A percentile compares a stretch with the other conserved stretches of the same genome.
Evolutionary conservation across 2,888 invertebrate genomes (phyloP).

Genomic region (Tribolium freemani): DNA sequence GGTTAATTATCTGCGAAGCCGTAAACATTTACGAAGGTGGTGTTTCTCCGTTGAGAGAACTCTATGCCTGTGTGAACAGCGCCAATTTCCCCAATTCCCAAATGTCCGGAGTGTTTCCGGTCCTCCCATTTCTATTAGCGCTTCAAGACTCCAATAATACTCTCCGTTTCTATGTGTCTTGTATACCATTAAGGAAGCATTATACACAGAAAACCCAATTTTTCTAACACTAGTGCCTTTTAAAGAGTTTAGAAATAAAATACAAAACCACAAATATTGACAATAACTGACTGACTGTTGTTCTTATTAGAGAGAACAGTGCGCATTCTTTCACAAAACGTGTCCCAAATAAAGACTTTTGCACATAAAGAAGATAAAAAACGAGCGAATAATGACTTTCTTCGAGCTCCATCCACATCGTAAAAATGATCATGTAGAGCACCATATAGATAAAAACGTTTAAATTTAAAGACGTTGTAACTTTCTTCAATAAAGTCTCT

Average conservation of each 20-base stretch:
- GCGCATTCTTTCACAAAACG: no score
- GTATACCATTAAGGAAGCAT: conserved; percentile 15
- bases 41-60: conserved; percentile 34
- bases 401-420: not conserved
- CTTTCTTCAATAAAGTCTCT: not conserved
- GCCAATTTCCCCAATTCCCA: conserved; percentile 51
- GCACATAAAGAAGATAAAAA: not conserved
- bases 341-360: no score
- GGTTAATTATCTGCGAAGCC: conserved; percentile 49
- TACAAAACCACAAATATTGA: no score
- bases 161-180: conserved; percentile 18
- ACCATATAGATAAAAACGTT: not conserved
- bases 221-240: not conserved
- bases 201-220: not conserved
- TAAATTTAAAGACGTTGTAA: not conserved
- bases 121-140: conserved; percentile 53
- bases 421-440: not conserved
- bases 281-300: no score
- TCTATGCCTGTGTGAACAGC: conserved; percentile 44
- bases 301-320: no score
- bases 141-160: conserved; percentile 37
- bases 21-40: conserved; percentile 50
- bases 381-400: not conserved
- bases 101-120: conserved; percentile 52
- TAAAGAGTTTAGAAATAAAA: no score